phyloP scores from a whole-genome alignment of 2,113 vertebrate genomes.

The Setophaga petechia region DNA sequence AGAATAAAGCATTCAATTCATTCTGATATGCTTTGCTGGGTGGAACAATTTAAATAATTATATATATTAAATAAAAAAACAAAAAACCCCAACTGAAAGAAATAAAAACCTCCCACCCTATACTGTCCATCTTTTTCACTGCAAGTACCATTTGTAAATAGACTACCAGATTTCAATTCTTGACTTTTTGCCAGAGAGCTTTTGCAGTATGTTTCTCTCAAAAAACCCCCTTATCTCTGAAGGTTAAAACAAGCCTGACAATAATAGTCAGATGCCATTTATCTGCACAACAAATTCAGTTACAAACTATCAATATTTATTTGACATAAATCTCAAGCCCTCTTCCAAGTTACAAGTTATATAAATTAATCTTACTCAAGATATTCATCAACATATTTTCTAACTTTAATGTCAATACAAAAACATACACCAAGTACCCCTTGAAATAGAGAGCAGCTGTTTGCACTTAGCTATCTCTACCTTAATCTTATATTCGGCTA shows the following conservation, averaged over 20 bases:
- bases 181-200: conserved; percentile 3
- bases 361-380: conserved; percentile 35
- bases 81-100: not conserved
- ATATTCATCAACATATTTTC: conserved; percentile 17
- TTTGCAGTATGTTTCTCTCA: not conserved
- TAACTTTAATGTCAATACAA: not conserved
- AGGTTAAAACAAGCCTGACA: conserved; percentile 26
- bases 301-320: conserved; percentile 54
- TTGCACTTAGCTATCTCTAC: conserved; percentile 1
- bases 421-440: not conserved
- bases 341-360: conserved; percentile 12
- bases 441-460: not conserved
- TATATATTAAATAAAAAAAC: not conserved
- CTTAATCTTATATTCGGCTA: not conserved
- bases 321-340: conserved; percentile 18
- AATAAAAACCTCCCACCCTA: not conserved
- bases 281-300: conserved; percentile 32
- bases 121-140: not conserved
- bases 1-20: not conserved
- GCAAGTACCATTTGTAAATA: not conserved
- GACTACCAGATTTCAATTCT: not conserved
- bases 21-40: not conserved
- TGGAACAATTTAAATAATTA: not conserved
- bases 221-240: not conserved
- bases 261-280: conserved; percentile 4